Evolutionary conservation across 2,888 invertebrate species (phyloP), one percentile per base, ranked within the genome.

Genomic region (Aplocera efformata): DNA sequence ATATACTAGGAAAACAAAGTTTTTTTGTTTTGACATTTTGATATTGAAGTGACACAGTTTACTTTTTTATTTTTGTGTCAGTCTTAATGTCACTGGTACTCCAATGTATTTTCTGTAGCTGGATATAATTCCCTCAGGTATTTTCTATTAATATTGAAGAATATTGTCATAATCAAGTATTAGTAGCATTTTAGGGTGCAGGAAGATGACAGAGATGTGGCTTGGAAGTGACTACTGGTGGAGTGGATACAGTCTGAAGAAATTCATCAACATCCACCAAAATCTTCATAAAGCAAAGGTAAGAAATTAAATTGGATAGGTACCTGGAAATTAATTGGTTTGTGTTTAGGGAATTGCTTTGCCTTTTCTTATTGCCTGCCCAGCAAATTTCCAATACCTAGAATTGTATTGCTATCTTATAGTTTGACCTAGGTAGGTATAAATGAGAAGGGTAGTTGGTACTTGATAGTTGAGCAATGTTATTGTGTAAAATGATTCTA

Each of bases 31-130:
- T 61, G 61, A 56, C 58, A 59, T 42, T 50, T 36, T 29, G 11
- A 3, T 57, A 56, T 32, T 67, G 64, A 61, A 56, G 34, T 67
- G 64, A 61, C 68, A 66, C 10, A 28, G 8, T 63, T 48, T 50
- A 63, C 62, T 63, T 59, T 54, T 28, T 53, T 60, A 61, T 54
- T 70, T 66, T 63, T 63, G 51, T 72, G 74, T 72, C 74, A 73
- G 56, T 20, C 35, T 51, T 62, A 57, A 64, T 74, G 74, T 72
- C 75, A 74, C 17, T 49, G 24, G 42, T 27, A 23, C 39, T 46
- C 25, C 31, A 6, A 28, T 30, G 36, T 33, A 7, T 20, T 33
- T 7, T 13, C 21, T 30, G 36, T 36, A 20, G 34, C 3, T 25
- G 43, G 37, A 28, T 48, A 47, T 34, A 45, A 58, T 39, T 45